A percentile compares a stretch with the other conserved stretches of the same genome.
These are phyloP conservation scores for Balanococcus diminutus DNA, from an alignment of 2,888 invertebrate genomes.

Conservation along the genomic window DNA sequence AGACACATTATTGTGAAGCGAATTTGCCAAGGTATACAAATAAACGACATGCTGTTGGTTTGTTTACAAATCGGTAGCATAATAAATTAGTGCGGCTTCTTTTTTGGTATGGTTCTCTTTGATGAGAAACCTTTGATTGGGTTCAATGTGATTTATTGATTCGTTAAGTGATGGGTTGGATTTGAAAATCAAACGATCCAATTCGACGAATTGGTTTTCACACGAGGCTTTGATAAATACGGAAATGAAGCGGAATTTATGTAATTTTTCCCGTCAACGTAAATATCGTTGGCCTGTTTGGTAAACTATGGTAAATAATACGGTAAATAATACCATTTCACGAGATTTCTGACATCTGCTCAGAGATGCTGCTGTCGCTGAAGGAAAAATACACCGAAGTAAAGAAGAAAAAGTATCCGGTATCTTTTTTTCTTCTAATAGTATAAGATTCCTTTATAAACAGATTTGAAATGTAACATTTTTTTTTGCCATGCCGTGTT, in stretches of 20 bases:
- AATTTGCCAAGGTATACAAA: background rate
- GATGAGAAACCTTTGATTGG: background rate
- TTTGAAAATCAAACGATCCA: background rate
- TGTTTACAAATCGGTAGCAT: background rate
- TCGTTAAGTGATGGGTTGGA: background rate
- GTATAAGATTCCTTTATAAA: conserved; percentile 15
- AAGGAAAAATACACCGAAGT: background rate
- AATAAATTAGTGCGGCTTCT: background rate
- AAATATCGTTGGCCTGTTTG: background rate
- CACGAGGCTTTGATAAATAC: background rate
- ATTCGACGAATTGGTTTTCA: background rate
- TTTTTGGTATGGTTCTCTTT: background rate
- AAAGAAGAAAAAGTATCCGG: background rate
- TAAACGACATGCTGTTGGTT: background rate
- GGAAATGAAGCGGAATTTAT: background rate
- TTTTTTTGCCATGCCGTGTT: background rate
- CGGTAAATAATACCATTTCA: background rate
- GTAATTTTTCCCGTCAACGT: conserved; percentile 12
- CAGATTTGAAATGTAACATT: conserved; percentile 20
- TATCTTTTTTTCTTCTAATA: background rate
- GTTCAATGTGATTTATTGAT: background rate
- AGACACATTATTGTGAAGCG: background rate
- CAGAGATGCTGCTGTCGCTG: background rate
- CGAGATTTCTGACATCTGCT: background rate
- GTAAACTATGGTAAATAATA: background rate